A percentile compares a stretch with the other conserved stretches of the same genome.
Conservation (phyloP, 2,797 vertebrate genomes). For the Oophaga sylvatica region DNA sequence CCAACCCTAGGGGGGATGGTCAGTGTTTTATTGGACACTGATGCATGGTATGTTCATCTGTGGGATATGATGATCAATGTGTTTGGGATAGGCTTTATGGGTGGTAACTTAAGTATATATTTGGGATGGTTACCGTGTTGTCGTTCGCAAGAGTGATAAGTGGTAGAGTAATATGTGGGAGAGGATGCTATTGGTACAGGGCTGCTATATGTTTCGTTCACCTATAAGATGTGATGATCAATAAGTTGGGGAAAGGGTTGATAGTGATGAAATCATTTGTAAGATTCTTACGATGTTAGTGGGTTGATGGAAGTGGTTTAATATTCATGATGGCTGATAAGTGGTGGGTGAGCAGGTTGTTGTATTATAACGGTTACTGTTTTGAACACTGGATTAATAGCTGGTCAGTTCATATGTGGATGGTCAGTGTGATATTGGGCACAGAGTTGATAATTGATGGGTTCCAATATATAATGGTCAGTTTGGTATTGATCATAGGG, state of each 20-base stretch:
- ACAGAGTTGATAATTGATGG: neutral
- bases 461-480: neutral
- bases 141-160: neutral
- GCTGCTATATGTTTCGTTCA: too few species aligned
- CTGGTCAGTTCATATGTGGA: neutral
- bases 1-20: too few species aligned
- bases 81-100: neutral
- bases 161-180: neutral
- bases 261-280: neutral
- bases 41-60: neutral
- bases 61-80: neutral
- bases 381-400: neutral
- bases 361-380: neutral
- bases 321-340: neutral
- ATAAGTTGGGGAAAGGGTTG: neutral
- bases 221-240: neutral
- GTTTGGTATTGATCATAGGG: too few species aligned
- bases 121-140: neutral
- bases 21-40: too few species aligned
- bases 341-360: neutral
- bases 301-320: neutral
- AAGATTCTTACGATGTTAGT: neutral
- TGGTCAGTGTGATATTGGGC: neutral
- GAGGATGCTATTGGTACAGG: too few species aligned
- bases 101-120: neutral